Evolutionary conservation across 2,888 invertebrate genomes (phyloP).

Genomic region (Eretmocerus hayati): DNA sequence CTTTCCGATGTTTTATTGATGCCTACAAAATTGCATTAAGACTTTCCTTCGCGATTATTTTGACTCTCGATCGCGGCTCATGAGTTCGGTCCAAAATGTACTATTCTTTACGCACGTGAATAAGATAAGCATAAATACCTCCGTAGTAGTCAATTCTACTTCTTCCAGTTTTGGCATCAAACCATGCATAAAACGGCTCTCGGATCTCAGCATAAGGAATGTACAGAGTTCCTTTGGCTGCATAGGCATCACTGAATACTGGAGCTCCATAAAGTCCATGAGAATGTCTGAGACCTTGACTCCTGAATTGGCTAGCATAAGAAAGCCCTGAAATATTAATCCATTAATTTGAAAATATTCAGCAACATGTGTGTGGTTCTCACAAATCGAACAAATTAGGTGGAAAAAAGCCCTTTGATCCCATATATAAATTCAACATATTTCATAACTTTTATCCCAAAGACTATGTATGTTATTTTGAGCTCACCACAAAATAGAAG

Average conservation of each 20-base stretch:
- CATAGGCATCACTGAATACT: slow-evolving; percentile 65
- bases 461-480: too few species aligned
- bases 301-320: slow-evolving; percentile 21
- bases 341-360: not conserved
- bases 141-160: slow-evolving; percentile 94
- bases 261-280: slow-evolving; percentile 72
- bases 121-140: slow-evolving; percentile 44
- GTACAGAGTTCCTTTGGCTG: slow-evolving; percentile 68
- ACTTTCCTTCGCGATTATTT: too few species aligned
- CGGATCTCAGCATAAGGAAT: slow-evolving; percentile 91
- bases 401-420: too few species aligned
- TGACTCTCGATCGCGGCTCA: too few species aligned
- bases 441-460: too few species aligned
- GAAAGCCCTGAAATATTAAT: slow-evolving; percentile 16
- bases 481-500: slow-evolving; percentile 16
- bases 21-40: too few species aligned
- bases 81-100: too few species aligned
- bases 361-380: not conserved
- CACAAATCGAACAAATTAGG: too few species aligned
- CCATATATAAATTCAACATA: too few species aligned
- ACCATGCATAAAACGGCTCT: slow-evolving; percentile 89
- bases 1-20: too few species aligned
- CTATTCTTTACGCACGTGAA: too few species aligned
- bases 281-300: slow-evolving; percentile 63
- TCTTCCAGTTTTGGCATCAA: slow-evolving; percentile 63